Base-by-base conservation (phyloP, 2,888 invertebrate species). In the Tetramorium bicarinatum region DNA sequence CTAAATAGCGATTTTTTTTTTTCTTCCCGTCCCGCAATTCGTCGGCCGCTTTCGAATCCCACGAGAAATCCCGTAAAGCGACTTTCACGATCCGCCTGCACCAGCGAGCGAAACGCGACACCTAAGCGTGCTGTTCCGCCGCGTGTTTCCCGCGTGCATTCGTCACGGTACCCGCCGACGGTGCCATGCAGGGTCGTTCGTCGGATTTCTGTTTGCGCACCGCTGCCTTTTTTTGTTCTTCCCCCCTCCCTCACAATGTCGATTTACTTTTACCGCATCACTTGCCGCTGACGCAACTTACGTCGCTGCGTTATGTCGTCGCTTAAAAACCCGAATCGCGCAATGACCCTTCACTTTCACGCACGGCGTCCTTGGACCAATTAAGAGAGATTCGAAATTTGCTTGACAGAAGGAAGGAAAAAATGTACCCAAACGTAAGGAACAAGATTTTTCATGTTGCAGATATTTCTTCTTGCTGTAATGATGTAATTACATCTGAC, bases 21-120 rank as follows among this genome's bases (percentile, higher is more conserved):
- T 1, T 9, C 29, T 4, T 15, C 44, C 8, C 47, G 34, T n/a
- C 29, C 29, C 47, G 44, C 21, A 34, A 67, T 47, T 64, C 52
- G 18, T 52, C 62, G 29, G 44, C 21, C 66, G n/a, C 81, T 71
- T 83, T 80, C 79, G 54, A 72, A 59, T 79, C 72, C 56, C 79
- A 59, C 47, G 79, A 79, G 72, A 72, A 47, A 64, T 81, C 21
- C 29, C 41, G 44, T 47, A 18, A 38, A 59, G 41, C 44, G 29
- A 83, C 83, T 83, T 83, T 83, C 83, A 79, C 83, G 44, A 52
- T 41, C 34, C 56, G 44, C 59, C 61, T 4, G 29, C 29, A 34
- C 38, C n/a, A 4, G 11, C 38, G 54, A 47, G 72, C 25, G 80
- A 81, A 74, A 64, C 82, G 56, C 77, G 82, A 67, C 67, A 83